phyloP scores from a whole-genome alignment of 1,140 invertebrate genomes.

The Calliopsis andreniformis region DNA sequence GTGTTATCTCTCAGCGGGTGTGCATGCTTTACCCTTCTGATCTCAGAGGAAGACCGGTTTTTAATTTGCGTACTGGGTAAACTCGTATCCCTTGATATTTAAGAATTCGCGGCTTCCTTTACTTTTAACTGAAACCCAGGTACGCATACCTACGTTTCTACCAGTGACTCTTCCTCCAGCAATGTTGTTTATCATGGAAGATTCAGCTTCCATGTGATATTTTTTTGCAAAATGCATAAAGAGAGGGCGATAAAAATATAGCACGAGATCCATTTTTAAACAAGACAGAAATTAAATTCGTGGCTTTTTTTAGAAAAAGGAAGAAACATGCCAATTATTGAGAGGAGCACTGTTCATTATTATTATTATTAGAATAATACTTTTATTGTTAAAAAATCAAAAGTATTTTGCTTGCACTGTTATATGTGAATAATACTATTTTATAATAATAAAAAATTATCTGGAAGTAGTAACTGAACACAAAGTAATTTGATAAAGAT shows the following conservation, averaged over 20 bases:
- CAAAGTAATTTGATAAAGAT: too few relatives aligned
- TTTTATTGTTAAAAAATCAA: too few relatives aligned
- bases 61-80: constrained; percentile 40
- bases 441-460: too few relatives aligned
- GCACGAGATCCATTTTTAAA: background rate
- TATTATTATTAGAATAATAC: too few relatives aligned
- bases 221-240: background rate
- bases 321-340: too few relatives aligned
- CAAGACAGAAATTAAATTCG: too few relatives aligned
- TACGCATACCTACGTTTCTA: constrained; percentile 30
- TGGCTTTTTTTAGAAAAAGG: background rate
- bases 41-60: constrained; percentile 40
- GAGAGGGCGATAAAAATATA: background rate
- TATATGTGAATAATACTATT: too few relatives aligned
- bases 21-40: background rate
- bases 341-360: too few relatives aligned
- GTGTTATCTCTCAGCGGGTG: background rate
- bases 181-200: constrained; percentile 1
- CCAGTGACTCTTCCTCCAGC: constrained; percentile 17
- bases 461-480: too few relatives aligned
- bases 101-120: constrained; percentile 39
- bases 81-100: constrained; percentile 38
- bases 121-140: background rate
- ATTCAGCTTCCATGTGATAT: background rate
- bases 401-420: too few relatives aligned